A percentile compares a stretch with the other conserved stretches of the same genome.
phyloP scores from a whole-genome alignment of 2,888 invertebrate genomes.

The Tyria jacobaeae region DNA sequence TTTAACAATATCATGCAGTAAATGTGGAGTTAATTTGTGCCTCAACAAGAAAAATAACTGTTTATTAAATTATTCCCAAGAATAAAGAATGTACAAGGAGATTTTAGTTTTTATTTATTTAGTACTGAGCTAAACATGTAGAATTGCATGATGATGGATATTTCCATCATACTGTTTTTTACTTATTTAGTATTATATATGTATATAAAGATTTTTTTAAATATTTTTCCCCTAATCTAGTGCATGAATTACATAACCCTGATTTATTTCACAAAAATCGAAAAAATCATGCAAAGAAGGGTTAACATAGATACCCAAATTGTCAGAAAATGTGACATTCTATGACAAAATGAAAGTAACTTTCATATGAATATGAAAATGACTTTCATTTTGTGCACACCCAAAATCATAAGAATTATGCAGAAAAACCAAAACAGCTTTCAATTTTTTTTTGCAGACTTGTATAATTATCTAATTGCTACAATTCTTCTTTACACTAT shows the following conservation, averaged over 20 bases:
- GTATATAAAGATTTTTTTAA: constrained; percentile 38
- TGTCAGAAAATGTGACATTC: too few species aligned
- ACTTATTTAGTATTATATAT: constrained; percentile 36
- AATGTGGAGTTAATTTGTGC: constrained; percentile 32
- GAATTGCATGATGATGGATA: constrained; percentile 7
- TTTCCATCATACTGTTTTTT: constrained; percentile 17
- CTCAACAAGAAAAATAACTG: constrained; percentile 37
- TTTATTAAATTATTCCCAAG: constrained; percentile 53
- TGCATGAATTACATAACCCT: constrained; percentile 43
- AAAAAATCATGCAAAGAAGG: constrained; percentile 23
- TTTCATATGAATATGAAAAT: too few species aligned
- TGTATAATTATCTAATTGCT: too few species aligned
- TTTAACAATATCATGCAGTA: constrained; percentile 54
- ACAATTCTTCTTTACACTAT: too few species aligned
- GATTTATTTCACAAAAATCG: constrained; percentile 50
- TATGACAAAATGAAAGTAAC: too few species aligned
- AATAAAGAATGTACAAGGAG: constrained; percentile 43
- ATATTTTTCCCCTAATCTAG: constrained; percentile 58
- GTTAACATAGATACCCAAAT: too few species aligned
- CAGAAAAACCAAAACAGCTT: too few species aligned
- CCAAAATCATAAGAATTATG: too few species aligned
- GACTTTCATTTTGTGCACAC: too few species aligned
- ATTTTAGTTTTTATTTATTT: constrained; percentile 40
- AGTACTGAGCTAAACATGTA: constrained; percentile 31
- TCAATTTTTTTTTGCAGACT: too few species aligned